A percentile compares a stretch with the other conserved stretches of the same genome.
Evolutionary conservation across 2,797 vertebrate species (phyloP).

Genomic region (Lutjanus campechanus): DNA sequence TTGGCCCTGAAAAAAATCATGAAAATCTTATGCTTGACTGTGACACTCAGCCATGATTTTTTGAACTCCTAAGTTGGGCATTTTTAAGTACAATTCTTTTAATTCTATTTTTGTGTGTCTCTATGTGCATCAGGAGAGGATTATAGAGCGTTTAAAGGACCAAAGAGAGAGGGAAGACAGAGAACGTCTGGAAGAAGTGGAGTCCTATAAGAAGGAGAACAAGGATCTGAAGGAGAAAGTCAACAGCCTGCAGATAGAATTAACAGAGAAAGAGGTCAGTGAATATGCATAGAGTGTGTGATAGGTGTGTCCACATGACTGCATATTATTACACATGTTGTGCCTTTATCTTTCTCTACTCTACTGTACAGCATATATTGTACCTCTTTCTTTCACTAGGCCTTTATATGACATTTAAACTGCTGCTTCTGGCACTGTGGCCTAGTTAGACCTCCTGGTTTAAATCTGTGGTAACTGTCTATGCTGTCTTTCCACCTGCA

Average conservation of each 20-base stretch:
- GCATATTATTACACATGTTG: constrained; percentile 2
- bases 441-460: constrained; percentile 31
- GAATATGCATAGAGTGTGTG: constrained; percentile 13
- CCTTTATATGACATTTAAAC: constrained; percentile 16
- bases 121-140: constrained; percentile 91
- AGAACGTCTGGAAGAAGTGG: constrained; percentile 96
- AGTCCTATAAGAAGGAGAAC: constrained; percentile 98
- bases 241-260: constrained; percentile 95
- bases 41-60: neutral
- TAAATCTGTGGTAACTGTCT: constrained; percentile 55
- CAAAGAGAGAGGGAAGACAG: constrained; percentile 97
- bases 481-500: constrained; percentile 79
- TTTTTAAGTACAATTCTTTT: constrained; percentile 1
- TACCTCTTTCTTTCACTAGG: neutral
- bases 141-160: constrained; percentile 98
- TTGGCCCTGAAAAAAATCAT: too few relatives aligned
- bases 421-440: constrained; percentile 11
- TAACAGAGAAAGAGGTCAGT: constrained; percentile 97
- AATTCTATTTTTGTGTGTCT: constrained; percentile 24
- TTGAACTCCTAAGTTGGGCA: neutral
- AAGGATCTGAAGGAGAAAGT: constrained; percentile 99
- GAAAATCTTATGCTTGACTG: neutral
- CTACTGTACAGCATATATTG: neutral
- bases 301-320: constrained; percentile 10
- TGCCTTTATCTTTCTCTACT: constrained; percentile 34